A percentile compares a stretch with the other conserved stretches of the same genome.
These are phyloP conservation scores for Drosophila tanythrix DNA, from an alignment of 2,888 invertebrate genomes.

Conservation along the genomic window DNA sequence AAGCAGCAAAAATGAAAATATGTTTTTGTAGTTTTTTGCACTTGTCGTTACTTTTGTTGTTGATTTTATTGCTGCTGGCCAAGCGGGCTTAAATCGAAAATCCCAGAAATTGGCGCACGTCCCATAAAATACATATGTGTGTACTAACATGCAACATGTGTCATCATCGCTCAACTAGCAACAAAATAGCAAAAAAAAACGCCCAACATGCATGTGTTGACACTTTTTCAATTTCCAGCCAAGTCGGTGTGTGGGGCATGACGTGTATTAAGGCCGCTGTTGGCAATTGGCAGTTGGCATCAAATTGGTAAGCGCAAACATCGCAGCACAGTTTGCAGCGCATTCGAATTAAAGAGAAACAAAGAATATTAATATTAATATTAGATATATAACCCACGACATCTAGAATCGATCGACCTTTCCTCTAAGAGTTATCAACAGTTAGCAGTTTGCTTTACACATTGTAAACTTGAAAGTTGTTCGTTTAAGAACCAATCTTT, in stretches of 20 bases:
- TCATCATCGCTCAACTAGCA: conserved; percentile 34
- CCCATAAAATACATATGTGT: conserved; percentile 54
- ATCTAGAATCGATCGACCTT: not conserved
- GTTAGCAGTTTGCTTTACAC: not conserved
- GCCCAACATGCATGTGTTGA: conserved; percentile 30
- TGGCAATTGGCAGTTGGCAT: not conserved
- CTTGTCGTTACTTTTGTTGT: conserved; percentile 8
- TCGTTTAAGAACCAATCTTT: not conserved
- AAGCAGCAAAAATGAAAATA: conserved; percentile 54
- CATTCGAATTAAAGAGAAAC: conserved; percentile 3
- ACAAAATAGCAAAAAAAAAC: conserved; percentile 5
- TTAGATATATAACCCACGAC: not conserved
- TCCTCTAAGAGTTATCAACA: not conserved
- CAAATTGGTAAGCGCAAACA: conserved; percentile 7
- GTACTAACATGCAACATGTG: conserved; percentile 50
- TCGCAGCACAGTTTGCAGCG: conserved; percentile 38
- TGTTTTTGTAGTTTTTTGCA: conserved; percentile 43
- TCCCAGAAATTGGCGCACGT: conserved; percentile 53
- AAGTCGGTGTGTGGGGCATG: not conserved
- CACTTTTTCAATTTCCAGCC: conserved; percentile 34
- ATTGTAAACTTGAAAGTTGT: not conserved
- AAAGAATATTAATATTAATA: not conserved
- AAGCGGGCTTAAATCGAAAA: conserved; percentile 40
- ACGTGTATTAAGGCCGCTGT: not conserved
- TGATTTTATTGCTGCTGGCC: conserved; percentile 5